A percentile compares a stretch with the other conserved stretches of the same genome.
These are phyloP conservation scores for Ceratoteleas bidentatus DNA, from an alignment of 1,140 invertebrate genomes.

Conservation along the genomic window DNA sequence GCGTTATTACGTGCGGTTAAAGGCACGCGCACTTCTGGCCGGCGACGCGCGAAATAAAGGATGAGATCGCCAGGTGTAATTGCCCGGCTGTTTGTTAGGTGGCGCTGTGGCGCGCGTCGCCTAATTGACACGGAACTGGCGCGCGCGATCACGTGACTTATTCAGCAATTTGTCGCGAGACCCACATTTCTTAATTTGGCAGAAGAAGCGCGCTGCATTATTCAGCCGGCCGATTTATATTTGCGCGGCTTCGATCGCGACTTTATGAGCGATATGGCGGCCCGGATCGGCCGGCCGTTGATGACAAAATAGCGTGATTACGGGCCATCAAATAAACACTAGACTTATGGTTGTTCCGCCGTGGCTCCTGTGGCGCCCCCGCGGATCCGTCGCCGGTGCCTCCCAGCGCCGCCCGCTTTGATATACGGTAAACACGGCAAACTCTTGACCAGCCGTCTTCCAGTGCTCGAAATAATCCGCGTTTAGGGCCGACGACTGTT, in stretches of 20 bases:
- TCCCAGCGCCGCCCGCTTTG: conserved; percentile 50
- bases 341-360: conserved; percentile 78
- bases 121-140: conserved; percentile 44
- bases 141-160: conserved; percentile 39
- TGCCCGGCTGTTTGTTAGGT: conserved; percentile 61
- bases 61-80: conserved; percentile 55
- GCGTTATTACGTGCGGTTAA: conserved; percentile 66
- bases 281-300: conserved; percentile 66
- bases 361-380: conserved; percentile 62
- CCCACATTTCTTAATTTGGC: conserved; percentile 39
- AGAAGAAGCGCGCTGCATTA: conserved; percentile 41
- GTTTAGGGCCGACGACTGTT: neutral
- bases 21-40: conserved; percentile 55
- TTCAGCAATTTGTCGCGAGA: conserved; percentile 21
- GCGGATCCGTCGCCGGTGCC: conserved; percentile 45
- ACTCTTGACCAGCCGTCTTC: conserved; percentile 59
- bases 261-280: conserved; percentile 41
- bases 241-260: conserved; percentile 19
- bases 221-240: conserved; percentile 38
- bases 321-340: conserved; percentile 80
- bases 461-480: conserved; percentile 8
- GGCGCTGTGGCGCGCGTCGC: conserved; percentile 46
- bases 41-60: conserved; percentile 61
- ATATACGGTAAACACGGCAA: conserved; percentile 65
- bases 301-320: conserved; percentile 81